Evolutionary conservation across 1,140 invertebrate genomes (phyloP), one percentile per base, ranked within the genome.

Genomic region (Sinella curviseta): DNA sequence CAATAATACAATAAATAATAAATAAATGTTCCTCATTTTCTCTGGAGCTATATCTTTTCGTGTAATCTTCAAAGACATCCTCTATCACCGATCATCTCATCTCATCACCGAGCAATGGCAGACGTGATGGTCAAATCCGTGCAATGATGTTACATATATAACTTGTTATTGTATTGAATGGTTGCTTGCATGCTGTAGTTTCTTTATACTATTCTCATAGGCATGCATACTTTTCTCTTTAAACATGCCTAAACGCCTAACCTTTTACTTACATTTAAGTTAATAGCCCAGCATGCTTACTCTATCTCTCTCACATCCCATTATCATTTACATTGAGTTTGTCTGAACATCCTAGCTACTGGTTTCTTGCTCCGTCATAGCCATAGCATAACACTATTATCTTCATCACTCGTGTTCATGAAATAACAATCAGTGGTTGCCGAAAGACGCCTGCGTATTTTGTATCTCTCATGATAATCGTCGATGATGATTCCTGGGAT

Each of bases 261-360:
- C 24, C 16, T 4, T 4, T 16, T 65, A n/a, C 26, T 12, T 14
- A 26, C 57, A 26, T 4, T n/a, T 31, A 31, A 31, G 26, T 70
- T 70, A 70, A 70, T 70, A 70, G 26, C 65, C 14, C 65, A 70
- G 65, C 65, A 70, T 70, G 65, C 65, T 70, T 30, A 33, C 65
- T 70, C n/a, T n/a, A n/a, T n/a, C n/a, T n/a, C 26, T 65, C 65
- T 70, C 65, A 70, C 26, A 70, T 8, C 65, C 65, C 65, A 70
- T 70, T 70, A 70, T 70, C 28, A 70, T 70, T 33, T 70, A 33
- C 65, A 70, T 31, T 30, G 31, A 70, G 30, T 70, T 70, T 70
- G 28, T 70, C 65, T 70, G 31, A 70, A 70, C 65, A 8, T 26
- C 31, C 8, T n/a, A 24, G 65, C 65, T 70, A 70, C 65, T 24